Percentiles rank a stretch among this genome's conserved stretches.
Conservation (phyloP, 2,888 invertebrate species). For the Caradrina kadenii region DNA sequence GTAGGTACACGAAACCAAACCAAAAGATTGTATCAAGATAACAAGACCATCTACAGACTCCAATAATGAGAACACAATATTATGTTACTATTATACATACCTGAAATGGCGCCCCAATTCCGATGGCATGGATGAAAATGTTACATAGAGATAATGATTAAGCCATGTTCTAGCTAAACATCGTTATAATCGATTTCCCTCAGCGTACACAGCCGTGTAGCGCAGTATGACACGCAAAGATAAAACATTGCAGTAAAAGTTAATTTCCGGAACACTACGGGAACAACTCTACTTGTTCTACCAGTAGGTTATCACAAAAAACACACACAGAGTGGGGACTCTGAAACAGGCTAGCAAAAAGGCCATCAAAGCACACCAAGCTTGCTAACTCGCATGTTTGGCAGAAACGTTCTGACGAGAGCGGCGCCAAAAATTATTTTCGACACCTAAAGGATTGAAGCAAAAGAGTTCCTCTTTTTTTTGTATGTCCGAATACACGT, state of each 20-base stretch:
- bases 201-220: not conserved
- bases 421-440: slow-evolving; percentile 19
- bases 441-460: slow-evolving; percentile 25
- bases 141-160: slow-evolving; percentile 12
- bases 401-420: slow-evolving; percentile 9
- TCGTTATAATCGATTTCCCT: not conserved
- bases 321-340: slow-evolving; percentile 6
- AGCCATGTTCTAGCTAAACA: not conserved
- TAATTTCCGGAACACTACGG: slow-evolving; percentile 32
- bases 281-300: slow-evolving; percentile 21
- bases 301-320: slow-evolving; percentile 39
- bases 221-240: not conserved
- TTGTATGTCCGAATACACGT: not conserved
- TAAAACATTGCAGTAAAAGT: slow-evolving; percentile 18
- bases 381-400: slow-evolving; percentile 43
- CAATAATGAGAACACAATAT: slow-evolving; percentile 36
- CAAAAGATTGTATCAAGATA: slow-evolving; percentile 33
- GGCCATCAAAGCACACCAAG: slow-evolving; percentile 37
- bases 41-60: slow-evolving; percentile 26
- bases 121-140: slow-evolving; percentile 5
- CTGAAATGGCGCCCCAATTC: slow-evolving; percentile 8
- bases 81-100: slow-evolving; percentile 16
- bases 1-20: slow-evolving; percentile 8
- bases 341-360: slow-evolving; percentile 45
- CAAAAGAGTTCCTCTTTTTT: slow-evolving; percentile 8